These are phyloP conservation scores for Entomobrya multifasciata DNA, from an alignment of 2,888 invertebrate genomes.

Conservation along the genomic window DNA sequence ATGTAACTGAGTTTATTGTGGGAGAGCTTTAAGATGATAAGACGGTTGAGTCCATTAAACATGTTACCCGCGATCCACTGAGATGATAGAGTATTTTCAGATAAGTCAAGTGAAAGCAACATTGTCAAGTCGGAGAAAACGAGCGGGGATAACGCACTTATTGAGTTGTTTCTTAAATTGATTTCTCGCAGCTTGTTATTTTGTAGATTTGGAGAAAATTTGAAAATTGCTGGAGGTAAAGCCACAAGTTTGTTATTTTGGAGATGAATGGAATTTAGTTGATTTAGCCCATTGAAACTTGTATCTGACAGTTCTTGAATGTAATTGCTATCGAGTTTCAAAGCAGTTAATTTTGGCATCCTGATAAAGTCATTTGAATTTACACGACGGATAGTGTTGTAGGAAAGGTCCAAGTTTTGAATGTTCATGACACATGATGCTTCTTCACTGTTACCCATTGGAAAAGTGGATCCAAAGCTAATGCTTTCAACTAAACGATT, in stretches of 20 bases:
- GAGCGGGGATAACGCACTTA: conserved; percentile 90
- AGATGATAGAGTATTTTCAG: conserved; percentile 88
- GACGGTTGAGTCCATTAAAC: conserved; percentile 87
- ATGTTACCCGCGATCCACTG: conserved; percentile 90
- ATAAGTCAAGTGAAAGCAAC: conserved; percentile 84
- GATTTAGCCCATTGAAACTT: conserved; percentile 88
- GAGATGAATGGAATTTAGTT: conserved; percentile 88
- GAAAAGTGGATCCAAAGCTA: conserved; percentile 80
- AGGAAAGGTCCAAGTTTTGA: conserved; percentile 88
- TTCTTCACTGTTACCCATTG: conserved; percentile 50
- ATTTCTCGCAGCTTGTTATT: conserved; percentile 92
- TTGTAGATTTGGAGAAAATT: background rate
- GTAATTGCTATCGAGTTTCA: conserved; percentile 90
- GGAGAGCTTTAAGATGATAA: conserved; percentile 89
- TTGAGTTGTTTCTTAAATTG: conserved; percentile 89
- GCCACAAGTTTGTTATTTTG: conserved; percentile 91
- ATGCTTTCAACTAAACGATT: no score
- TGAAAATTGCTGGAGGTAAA: conserved; percentile 85
- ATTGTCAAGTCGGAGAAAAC: conserved; percentile 67
- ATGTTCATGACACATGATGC: conserved; percentile 84
- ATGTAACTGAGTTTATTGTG: conserved; percentile 92
- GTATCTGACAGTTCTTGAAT: conserved; percentile 89
- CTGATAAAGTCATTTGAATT: conserved; percentile 87
- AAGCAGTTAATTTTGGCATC: conserved; percentile 87
- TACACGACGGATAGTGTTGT: conserved; percentile 87